phyloP scores from a whole-genome alignment of 2,113 vertebrate genomes.

The Sturnus vulgaris region DNA sequence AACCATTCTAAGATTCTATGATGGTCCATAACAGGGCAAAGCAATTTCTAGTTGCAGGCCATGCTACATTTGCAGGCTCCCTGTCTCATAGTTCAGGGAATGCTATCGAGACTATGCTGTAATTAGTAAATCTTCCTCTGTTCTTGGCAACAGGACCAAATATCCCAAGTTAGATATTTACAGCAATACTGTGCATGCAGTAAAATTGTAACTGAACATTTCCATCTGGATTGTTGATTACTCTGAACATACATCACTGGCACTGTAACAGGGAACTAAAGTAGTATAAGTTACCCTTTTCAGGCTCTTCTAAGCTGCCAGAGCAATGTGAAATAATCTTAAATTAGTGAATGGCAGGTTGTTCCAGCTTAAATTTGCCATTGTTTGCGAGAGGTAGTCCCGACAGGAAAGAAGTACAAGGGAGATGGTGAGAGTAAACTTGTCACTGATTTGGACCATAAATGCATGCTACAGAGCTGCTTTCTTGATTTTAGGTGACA shows the following conservation, averaged over 20 bases:
- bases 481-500: slow-evolving; percentile 48
- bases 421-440: not conserved
- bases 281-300: not conserved
- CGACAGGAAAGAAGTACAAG: not conserved
- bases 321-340: not conserved
- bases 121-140: not conserved
- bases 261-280: not conserved
- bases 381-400: not conserved
- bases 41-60: not conserved
- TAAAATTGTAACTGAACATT: not conserved
- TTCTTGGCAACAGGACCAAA: not conserved
- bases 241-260: not conserved
- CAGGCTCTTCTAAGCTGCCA: not conserved
- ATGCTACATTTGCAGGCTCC: not conserved
- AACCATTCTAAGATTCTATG: not conserved
- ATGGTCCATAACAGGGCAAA: not conserved
- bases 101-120: not conserved
- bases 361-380: not conserved
- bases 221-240: not conserved
- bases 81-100: not conserved
- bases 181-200: not conserved
- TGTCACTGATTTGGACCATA: not conserved
- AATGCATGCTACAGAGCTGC: not conserved
- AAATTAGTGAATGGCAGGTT: not conserved
- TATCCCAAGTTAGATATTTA: not conserved